phyloP scores from a whole-genome alignment of 2,888 invertebrate genomes.

The Drosophila recens region DNA sequence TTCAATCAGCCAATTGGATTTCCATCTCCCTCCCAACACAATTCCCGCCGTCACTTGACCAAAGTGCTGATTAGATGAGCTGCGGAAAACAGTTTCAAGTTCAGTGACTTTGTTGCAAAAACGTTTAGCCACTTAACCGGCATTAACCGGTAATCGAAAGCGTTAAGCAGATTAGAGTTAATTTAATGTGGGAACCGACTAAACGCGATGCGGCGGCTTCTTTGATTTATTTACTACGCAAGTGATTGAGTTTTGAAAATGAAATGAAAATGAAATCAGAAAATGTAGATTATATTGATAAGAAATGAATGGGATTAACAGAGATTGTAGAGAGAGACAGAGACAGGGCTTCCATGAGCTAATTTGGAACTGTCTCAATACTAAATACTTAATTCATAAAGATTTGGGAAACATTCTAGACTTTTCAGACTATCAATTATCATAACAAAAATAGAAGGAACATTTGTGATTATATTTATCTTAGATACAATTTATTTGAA shows the following conservation, averaged over 20 bases:
- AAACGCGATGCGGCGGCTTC: background rate
- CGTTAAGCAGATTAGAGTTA: slow-evolving; percentile 38
- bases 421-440: too few relatives aligned
- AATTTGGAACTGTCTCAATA: too few relatives aligned
- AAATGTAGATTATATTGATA: background rate
- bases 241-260: background rate
- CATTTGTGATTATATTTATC: too few relatives aligned
- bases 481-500: too few relatives aligned
- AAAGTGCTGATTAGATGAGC: slow-evolving; percentile 13
- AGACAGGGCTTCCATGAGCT: background rate
- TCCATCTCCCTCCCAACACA: background rate
- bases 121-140: slow-evolving; percentile 40
- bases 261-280: slow-evolving; percentile 1
- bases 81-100: slow-evolving; percentile 48
- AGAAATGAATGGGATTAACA: background rate
- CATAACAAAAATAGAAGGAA: too few relatives aligned
- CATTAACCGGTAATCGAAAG: slow-evolving; percentile 37
- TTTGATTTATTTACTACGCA: slow-evolving; percentile 17
- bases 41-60: background rate
- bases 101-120: slow-evolving; percentile 56
- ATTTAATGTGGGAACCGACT: slow-evolving; percentile 9
- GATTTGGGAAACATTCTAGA: too few relatives aligned
- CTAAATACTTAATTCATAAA: too few relatives aligned
- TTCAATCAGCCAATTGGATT: background rate
- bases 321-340: background rate